Evolutionary conservation across 1,140 invertebrate species (phyloP).

Genomic region (Heliothis subflexa): DNA sequence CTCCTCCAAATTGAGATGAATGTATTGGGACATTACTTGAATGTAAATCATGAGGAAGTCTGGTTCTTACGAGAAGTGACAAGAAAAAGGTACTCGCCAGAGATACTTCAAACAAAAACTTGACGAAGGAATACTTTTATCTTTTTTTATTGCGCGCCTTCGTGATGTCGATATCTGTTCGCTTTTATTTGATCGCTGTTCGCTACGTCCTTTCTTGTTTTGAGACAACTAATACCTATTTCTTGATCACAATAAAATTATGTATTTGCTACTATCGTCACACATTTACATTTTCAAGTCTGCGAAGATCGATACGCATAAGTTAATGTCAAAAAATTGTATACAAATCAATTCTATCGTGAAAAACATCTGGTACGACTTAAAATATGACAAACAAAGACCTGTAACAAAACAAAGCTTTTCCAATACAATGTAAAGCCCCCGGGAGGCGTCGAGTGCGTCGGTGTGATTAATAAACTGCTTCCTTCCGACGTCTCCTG

Average conservation of each 20-base stretch:
- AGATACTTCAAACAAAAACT: conserved; percentile 10
- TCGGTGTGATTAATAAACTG: not conserved
- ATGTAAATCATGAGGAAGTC: conserved; percentile 19
- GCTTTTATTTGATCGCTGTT: conserved; percentile 13
- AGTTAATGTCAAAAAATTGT: too few relatives aligned
- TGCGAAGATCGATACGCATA: too few relatives aligned
- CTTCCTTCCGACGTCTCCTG: conserved; percentile 12
- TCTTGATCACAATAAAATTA: too few relatives aligned
- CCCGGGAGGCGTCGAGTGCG: not conserved
- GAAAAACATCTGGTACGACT: too few relatives aligned
- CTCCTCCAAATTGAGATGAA: conserved; percentile 42
- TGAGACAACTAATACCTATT: too few relatives aligned
- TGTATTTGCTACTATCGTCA: too few relatives aligned
- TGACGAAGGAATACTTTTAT: not conserved
- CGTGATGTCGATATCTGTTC: not conserved
- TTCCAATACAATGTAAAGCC: too few relatives aligned
- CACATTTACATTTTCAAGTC: too few relatives aligned
- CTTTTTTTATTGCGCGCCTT: not conserved
- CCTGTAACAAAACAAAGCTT: too few relatives aligned
- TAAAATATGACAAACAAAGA: too few relatives aligned
- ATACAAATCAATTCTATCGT: too few relatives aligned
- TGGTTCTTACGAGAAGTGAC: not conserved
- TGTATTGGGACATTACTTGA: conserved; percentile 29
- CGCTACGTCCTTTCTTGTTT: not conserved
- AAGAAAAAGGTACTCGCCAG: conserved; percentile 11